A percentile compares a stretch with the other conserved stretches of the same genome.
Conservation (phyloP, 2,888 invertebrate genomes). For the Epinotia ramella region DNA sequence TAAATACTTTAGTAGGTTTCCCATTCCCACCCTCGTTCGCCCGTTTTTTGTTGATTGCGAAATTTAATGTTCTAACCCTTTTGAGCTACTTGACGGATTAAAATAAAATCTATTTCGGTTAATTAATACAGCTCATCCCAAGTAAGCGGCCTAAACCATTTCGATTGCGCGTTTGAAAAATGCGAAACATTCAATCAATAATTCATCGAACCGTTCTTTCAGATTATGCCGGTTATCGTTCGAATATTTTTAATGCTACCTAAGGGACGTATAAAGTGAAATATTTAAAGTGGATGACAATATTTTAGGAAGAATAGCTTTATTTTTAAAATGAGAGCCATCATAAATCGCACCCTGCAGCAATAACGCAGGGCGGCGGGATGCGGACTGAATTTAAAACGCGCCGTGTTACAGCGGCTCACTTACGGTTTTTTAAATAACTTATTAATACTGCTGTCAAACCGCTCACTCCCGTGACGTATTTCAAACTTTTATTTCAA, state of each 20-base stretch:
- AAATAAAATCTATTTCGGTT: slow-evolving; percentile 5
- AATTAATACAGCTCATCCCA: slow-evolving; percentile 20
- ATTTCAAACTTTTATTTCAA: background rate
- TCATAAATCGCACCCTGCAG: slow-evolving; percentile 76
- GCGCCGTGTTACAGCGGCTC: slow-evolving; percentile 67
- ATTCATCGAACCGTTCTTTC: slow-evolving; percentile 66
- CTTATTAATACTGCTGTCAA: slow-evolving; percentile 42
- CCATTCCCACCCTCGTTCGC: slow-evolving; percentile 3
- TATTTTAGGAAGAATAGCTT: slow-evolving; percentile 83
- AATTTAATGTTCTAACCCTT: slow-evolving; percentile 20
- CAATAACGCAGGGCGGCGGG: slow-evolving; percentile 75
- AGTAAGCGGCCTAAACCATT: slow-evolving; percentile 26
- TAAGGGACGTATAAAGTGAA: slow-evolving; percentile 79
- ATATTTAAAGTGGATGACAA: slow-evolving; percentile 83
- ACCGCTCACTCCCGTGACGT: slow-evolving; percentile 1
- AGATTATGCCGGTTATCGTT: slow-evolving; percentile 60
- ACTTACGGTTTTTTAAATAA: slow-evolving; percentile 49
- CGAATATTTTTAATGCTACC: slow-evolving; percentile 72
- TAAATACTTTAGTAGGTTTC: slow-evolving; percentile 44
- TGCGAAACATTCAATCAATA: slow-evolving; percentile 62
- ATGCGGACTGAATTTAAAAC: slow-evolving; percentile 77
- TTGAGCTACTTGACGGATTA: background rate
- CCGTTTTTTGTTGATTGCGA: slow-evolving; percentile 38
- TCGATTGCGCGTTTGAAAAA: slow-evolving; percentile 34
- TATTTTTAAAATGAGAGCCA: slow-evolving; percentile 80